These are phyloP conservation scores for Odontothrips loti DNA, from an alignment of 2,888 invertebrate species.

Conservation along the genomic window DNA sequence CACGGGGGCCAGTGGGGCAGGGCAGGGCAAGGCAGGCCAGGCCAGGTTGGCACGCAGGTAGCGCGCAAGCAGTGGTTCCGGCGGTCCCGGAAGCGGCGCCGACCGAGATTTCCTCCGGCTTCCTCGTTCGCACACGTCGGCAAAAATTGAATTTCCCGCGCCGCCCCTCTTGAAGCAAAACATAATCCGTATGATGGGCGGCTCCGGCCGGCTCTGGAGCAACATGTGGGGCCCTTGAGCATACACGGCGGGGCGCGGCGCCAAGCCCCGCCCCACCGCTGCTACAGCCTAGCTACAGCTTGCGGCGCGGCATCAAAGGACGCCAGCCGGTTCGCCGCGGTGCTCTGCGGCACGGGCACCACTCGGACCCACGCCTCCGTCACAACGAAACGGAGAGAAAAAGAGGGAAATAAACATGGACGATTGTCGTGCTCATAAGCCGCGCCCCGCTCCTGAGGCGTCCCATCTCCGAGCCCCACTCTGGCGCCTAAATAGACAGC, in stretches of 20 bases:
- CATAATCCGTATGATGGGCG: constrained; percentile 14
- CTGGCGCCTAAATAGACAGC: background rate
- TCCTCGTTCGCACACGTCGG: background rate
- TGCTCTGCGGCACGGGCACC: no score
- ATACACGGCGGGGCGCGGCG: background rate
- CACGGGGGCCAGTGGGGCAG: background rate
- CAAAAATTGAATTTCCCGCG: constrained; percentile 10
- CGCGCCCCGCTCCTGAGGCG: no score
- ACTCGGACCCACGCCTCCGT: no score
- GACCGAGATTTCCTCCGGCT: background rate
- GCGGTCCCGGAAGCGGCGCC: background rate
- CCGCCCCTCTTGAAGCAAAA: background rate
- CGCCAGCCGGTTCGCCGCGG: no score
- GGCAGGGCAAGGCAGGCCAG: background rate
- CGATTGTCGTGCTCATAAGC: no score
- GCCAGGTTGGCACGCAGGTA: no score
- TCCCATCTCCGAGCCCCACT: no score
- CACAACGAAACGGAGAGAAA: no score
- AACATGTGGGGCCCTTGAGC: constrained; percentile 13
- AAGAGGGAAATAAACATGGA: no score
- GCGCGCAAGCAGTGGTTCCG: background rate
- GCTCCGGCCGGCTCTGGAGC: background rate
- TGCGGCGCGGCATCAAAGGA: no score
- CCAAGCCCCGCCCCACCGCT: no score
- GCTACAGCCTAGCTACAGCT: no score